Conservation (phyloP, 2,113 vertebrate species). For the Brachyistius frenatus region DNA sequence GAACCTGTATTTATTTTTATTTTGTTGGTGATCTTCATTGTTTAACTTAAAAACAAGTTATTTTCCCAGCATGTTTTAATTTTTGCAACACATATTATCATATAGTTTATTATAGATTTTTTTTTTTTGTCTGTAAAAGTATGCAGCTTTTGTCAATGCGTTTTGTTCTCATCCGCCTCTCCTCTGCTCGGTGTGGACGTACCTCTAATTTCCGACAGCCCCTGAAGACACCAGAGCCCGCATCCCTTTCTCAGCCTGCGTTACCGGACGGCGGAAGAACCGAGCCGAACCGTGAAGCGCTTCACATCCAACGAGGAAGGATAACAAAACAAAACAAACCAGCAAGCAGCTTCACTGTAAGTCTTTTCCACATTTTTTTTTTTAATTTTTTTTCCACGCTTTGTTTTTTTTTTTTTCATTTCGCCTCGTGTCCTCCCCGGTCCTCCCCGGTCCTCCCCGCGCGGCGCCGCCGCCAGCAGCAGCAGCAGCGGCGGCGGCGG, state of each 20-base stretch:
- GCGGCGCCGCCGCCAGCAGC: conserved; percentile 23
- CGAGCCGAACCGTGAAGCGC: background rate
- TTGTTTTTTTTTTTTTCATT: no score
- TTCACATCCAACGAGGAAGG: background rate
- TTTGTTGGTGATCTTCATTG: no score
- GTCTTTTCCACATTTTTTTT: rapidly evolving
- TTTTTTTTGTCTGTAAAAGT: no score
- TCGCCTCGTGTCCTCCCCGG: background rate
- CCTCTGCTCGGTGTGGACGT: no score
- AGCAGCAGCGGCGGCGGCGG: conserved; percentile 9
- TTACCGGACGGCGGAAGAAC: background rate
- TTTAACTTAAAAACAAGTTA: no score
- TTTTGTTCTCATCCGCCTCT: background rate
- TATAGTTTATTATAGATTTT: no score
- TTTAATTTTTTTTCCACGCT: no score
- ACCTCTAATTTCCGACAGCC: conserved; percentile 42
- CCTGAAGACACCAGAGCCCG: conserved; percentile 27
- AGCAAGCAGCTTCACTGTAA: background rate
- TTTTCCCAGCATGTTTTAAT: no score
- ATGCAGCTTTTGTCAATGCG: no score
- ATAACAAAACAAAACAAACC: background rate
- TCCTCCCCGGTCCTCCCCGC: conserved; percentile 17
- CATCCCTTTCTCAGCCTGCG: background rate
- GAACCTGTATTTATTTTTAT: no score
- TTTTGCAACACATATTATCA: no score